Base-by-base conservation (phyloP, 2,797 vertebrate genomes). In the Champsocephalus gunnari region DNA sequence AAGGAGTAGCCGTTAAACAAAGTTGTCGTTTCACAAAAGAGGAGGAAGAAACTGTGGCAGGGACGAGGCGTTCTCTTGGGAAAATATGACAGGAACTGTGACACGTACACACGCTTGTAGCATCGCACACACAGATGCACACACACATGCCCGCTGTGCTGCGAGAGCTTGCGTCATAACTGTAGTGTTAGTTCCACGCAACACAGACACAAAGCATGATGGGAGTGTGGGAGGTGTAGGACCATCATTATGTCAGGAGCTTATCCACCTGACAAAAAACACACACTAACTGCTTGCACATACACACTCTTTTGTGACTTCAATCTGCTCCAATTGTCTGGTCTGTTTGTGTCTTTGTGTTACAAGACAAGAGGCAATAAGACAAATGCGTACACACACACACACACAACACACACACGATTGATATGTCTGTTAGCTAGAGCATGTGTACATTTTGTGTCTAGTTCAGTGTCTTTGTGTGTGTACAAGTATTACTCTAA, bases 1-100 rank as follows among this genome's bases (percentile, higher is more conserved):
- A 75, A 55, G 7, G 17, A 81, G 68, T 34, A 44, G 74, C 75
- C 32, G 24, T 71, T 81, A 80, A 86, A 86, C 75, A 82, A 85
- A 86, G 81, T 86, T 89, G 88, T 91, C 85, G 83, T 47, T 71
- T 70, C 66, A 59, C n/a, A 75, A 75, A 77, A 55, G 65, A 71
- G 76, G 83, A 82, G 83, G 82, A 73, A 71, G 84, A 77, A 80
- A 65, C 84, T 87, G 84, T 88, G 73, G 17, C 67, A 14, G 66
- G 63, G 75, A 77, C 57, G 77, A 85, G 64, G 65, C 49, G 32
- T 73, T 87, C 73, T 83, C 77, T 54, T 41, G 76, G 73, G 77
- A 80, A 90, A 88, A 76, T 81, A 79, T 82, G 83, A 90, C 88
- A 85, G 59, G 70, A 73, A 66, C 74, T 59, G 63, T 61, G 67